Evolutionary conservation across 2,113 vertebrate species (phyloP).

Genomic region (Nothocercus nigrocapillus): DNA sequence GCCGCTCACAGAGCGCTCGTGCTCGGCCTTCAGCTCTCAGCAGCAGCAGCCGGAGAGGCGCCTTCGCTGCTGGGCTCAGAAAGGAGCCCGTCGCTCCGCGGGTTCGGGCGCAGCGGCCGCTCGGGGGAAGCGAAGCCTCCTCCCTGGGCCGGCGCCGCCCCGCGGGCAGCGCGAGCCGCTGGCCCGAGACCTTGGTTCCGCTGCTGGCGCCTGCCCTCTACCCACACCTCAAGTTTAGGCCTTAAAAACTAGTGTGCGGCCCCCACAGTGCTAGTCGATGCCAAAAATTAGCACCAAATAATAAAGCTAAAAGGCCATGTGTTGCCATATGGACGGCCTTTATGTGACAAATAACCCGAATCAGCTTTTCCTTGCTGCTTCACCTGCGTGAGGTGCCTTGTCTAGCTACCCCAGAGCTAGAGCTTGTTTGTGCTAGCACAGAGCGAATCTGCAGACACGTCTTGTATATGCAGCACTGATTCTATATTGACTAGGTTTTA

Average conservation of each 20-base stretch:
- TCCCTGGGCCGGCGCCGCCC: accelerated
- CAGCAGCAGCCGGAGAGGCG: not conserved
- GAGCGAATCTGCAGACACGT: not conserved
- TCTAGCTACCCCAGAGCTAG: no score
- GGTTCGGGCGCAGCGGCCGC: not conserved
- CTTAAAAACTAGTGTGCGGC: not conserved
- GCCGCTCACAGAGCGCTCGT: not conserved
- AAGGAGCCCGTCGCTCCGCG: not conserved
- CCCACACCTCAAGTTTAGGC: accelerated
- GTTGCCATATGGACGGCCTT: not conserved
- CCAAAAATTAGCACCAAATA: not conserved
- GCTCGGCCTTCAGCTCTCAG: not conserved
- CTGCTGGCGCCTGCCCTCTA: not conserved
- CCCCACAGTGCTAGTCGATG: not conserved
- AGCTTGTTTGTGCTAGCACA: no score
- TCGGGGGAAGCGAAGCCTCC: no score
- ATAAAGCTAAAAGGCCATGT: not conserved
- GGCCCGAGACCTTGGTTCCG: not conserved
- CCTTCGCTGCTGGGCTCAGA: not conserved
- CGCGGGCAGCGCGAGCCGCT: not conserved
- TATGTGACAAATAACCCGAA: not conserved
- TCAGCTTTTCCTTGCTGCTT: not conserved
- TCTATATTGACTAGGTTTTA: not conserved
- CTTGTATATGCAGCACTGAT: not conserved
- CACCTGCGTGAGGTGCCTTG: conserved; percentile 9